Evolutionary conservation across 2,888 invertebrate genomes (phyloP), one percentile per base, ranked within the genome.

Genomic region (Papilio gigon): DNA sequence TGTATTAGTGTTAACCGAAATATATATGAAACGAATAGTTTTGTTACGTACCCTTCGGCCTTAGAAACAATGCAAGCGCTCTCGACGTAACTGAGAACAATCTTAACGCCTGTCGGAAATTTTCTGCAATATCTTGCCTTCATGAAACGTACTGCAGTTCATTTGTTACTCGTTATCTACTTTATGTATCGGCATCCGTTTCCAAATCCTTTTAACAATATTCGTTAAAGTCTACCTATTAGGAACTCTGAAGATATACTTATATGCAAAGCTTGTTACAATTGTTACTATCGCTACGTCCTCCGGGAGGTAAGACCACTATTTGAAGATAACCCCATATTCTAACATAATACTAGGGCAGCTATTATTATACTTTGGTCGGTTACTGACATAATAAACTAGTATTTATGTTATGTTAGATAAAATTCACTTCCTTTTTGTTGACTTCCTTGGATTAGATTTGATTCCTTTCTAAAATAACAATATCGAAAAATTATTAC

Each of bases 381-480:
- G 8, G 42, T 50, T 22, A 9, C 8, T 53, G 53, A 53, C 53
- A 53, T 27, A 53, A 53, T 30, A 30, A 27, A n/a, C n/a, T n/a
- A n/a, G 37, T 37, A 20, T 61, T 47, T 50, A 25, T 67, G 44
- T 67, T 40, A 53, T 47, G 53, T 61, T 53, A 14, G 63, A 71
- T 67, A 67, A 73, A 75, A 74, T 73, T 75, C 69, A 71, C 75
- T 74, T 74, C 73, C 75, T 56, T 59, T 68, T 75, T 68, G 72
- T 40, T 70, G 50, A 76, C 75, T 74, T 76, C 78, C 78, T 78
- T 71, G 53, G 68, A 30, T 62, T 59, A 73, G 67, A 64, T 71
- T 61, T 53, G 73, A 75, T 78, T 76, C 80, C 75, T 79, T 74
- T 74, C 74, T 77, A 77, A 78, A 76, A 76, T 75, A 76, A 59